Evolutionary conservation across 2,888 invertebrate species (phyloP).

Genomic region (Bombylius major): DNA sequence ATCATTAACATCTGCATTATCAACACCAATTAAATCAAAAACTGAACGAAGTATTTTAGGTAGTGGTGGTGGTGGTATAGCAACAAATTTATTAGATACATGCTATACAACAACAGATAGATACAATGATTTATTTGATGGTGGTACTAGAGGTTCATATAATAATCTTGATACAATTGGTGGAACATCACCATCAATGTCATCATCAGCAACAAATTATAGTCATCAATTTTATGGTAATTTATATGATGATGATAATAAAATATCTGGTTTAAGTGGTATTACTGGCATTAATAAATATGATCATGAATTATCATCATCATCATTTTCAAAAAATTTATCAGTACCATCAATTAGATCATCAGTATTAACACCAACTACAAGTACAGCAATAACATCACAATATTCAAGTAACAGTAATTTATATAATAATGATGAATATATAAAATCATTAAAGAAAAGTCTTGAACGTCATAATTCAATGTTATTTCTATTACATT

Average conservation of each 20-base stretch:
- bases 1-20: neutral
- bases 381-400: neutral
- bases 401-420: conserved; percentile 20
- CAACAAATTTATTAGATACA: conserved; percentile 8
- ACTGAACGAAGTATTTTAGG: neutral
- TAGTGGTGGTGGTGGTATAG: neutral
- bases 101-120: neutral
- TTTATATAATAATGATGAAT: conserved; percentile 34
- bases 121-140: neutral
- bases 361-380: neutral
- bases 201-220: neutral
- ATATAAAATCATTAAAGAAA: conserved; percentile 31
- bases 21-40: neutral
- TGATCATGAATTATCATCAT: neutral
- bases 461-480: conserved; percentile 34
- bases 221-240: neutral
- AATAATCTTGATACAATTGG: conserved; percentile 1
- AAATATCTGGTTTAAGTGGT: neutral
- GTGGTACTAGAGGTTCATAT: neutral
- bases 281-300: neutral
- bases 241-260: neutral
- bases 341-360: neutral
- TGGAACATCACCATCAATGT: neutral
- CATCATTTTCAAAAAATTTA: neutral
- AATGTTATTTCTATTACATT: conserved; percentile 32